A percentile compares a stretch with the other conserved stretches of the same genome.
Conservation (phyloP, 2,113 vertebrate genomes). For the Ivindomyrus marchei region DNA sequence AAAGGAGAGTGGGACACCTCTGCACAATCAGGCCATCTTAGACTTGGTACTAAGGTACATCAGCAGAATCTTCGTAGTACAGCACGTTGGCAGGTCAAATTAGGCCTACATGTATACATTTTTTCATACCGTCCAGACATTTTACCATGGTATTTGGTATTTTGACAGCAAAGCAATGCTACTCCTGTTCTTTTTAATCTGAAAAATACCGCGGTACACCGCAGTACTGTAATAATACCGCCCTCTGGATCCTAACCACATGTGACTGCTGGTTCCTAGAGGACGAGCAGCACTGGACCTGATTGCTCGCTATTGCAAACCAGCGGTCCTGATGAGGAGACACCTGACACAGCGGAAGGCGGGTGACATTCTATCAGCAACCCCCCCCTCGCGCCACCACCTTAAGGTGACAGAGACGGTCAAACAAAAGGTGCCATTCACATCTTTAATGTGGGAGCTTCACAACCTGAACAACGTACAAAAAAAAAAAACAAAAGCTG, state of each 20-base stretch:
- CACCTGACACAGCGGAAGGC: neutral
- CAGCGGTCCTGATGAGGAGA: neutral
- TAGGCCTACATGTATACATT: neutral
- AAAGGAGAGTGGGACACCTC: neutral
- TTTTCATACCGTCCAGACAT: neutral
- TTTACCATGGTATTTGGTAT: neutral
- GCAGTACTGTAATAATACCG: neutral
- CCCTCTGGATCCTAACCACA: neutral
- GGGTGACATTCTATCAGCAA: neutral
- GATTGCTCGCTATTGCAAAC: neutral
- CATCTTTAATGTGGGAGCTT: slow-evolving; percentile 88
- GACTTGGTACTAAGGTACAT: neutral
- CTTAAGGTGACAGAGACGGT: slow-evolving; percentile 26
- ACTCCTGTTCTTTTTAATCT: neutral
- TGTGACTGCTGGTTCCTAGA: neutral
- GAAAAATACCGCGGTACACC: neutral
- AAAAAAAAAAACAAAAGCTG: slow-evolving; percentile 66
- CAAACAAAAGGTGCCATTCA: slow-evolving; percentile 53
- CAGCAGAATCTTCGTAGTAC: neutral
- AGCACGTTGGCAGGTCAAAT: neutral
- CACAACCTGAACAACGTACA: slow-evolving; percentile 78
- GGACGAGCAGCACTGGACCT: neutral
- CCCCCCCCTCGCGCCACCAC: neutral
- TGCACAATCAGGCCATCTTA: neutral
- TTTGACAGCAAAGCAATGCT: neutral